Base-by-base conservation (phyloP, 2,113 vertebrate species). In the Brienomyrus longianalis region DNA sequence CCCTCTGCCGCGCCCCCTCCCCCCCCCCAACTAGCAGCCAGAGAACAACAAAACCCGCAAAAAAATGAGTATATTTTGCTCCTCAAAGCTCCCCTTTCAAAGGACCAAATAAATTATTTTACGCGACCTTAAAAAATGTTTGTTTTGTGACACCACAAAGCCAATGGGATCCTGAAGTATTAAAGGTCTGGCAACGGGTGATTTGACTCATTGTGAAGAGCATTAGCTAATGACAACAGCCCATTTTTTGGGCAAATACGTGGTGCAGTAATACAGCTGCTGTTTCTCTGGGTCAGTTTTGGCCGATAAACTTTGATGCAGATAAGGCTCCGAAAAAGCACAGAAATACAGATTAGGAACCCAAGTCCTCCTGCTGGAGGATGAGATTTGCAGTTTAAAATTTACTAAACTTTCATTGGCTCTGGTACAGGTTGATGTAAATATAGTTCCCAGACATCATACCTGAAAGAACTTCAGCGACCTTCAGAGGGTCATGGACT, bases 21-120 rank as follows among this genome's bases (percentile, higher is more conserved):
- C 19, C 66, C 17, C n/a, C 51, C 88, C 54, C 47, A 89, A 56
- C 50, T 86, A 88, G 89, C 54, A 21, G 90, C 87, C 88, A 90
- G 93, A 92, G 93, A 93, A 94, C 85, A 91, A 94, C 91, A 95
- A 89, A 90, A 92, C 80, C 48, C 5, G 11, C 83, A 87, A 83
- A 86, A 91, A 88, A 94, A 94, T 91, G 85, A 90, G 85, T 56
- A 62, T 86, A 90, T 93, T 90, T 92, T 91, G 89, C 90, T 95
- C 92, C 90, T 84, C 91, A 91, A 92, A 88, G 86, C 77, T 90
- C 90, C 86, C 27, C 83, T 91, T 92, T 27, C 84, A 92, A 89
- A 85, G 86, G 89, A 88, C 91, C 74, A 89, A 94, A 51, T 88
- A 92, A 13, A 92, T 91, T 77, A 87, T 88, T 90, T 91, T 47